Conservation (phyloP, 2,797 vertebrate species). For the Sus cebifrons region DNA sequence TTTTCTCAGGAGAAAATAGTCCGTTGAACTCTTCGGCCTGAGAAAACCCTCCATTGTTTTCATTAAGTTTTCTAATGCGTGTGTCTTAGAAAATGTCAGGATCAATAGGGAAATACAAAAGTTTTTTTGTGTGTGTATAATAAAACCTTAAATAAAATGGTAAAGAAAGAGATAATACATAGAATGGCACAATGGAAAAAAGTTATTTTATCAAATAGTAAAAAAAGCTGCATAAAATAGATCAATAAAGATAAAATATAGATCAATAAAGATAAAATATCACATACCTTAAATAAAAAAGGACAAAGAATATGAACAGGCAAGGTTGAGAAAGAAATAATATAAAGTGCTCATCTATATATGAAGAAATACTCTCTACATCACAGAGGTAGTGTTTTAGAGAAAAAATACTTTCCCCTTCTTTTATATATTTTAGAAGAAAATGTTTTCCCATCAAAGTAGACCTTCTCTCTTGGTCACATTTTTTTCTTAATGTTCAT, state of each 20-base stretch:
- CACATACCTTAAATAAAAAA: background rate
- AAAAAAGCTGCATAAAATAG: background rate
- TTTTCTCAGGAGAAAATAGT: background rate
- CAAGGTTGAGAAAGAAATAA: background rate
- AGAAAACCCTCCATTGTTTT: background rate
- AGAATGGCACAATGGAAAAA: background rate
- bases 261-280: background rate
- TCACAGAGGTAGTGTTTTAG: background rate
- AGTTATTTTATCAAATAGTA: background rate
- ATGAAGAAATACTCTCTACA: background rate
- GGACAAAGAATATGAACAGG: background rate
- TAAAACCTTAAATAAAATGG: conserved; percentile 4
- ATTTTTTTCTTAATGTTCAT: background rate
- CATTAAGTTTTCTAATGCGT: background rate
- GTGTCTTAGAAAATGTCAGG: background rate
- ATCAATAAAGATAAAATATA: background rate
- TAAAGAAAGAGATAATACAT: background rate
- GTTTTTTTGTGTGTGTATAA: background rate
- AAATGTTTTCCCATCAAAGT: background rate
- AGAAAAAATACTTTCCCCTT: background rate
- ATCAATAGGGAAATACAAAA: background rate
- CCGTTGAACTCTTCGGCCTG: background rate
- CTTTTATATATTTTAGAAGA: background rate
- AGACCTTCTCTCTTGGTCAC: background rate
- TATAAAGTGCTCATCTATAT: background rate